These are phyloP conservation scores for Venusia cambrica DNA, from an alignment of 2,888 invertebrate genomes.

Conservation along the genomic window DNA sequence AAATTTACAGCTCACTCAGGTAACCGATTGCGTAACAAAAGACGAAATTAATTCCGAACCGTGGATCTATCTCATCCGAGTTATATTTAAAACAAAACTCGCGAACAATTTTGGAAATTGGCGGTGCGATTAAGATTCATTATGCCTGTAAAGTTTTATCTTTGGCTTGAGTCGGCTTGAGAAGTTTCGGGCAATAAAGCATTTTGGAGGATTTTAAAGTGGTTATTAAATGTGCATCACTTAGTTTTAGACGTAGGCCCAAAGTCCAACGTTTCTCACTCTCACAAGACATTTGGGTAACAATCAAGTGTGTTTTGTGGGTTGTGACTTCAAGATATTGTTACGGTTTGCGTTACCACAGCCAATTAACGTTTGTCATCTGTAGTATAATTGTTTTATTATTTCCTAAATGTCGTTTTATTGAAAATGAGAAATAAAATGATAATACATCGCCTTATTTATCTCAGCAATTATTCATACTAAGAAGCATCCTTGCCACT, in stretches of 20 bases:
- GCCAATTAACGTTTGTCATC: too few species aligned
- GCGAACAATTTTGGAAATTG: conserved; percentile 72
- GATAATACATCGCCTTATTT: too few species aligned
- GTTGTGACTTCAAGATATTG: too few species aligned
- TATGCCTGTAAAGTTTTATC: conserved; percentile 79
- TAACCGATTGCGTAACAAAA: conserved; percentile 66
- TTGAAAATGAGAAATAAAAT: too few species aligned
- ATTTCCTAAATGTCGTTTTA: too few species aligned
- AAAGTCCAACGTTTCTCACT: background rate
- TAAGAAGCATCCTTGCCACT: too few species aligned
- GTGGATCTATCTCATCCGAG: conserved; percentile 66
- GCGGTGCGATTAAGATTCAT: conserved; percentile 76
- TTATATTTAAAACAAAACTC: conserved; percentile 73
- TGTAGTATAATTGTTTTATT: too few species aligned
- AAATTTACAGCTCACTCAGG: conserved; percentile 58
- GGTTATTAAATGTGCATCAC: conserved; percentile 76
- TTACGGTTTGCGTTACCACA: too few species aligned
- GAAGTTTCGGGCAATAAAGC: conserved; percentile 75
- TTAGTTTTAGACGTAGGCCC: conserved; percentile 5
- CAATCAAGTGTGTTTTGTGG: too few species aligned
- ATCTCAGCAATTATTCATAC: too few species aligned
- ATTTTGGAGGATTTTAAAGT: conserved; percentile 77
- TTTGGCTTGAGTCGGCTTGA: conserved; percentile 40
- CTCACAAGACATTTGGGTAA: too few species aligned
- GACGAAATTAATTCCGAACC: conserved; percentile 65